A percentile compares a stretch with the other conserved stretches of the same genome.
Conservation (phyloP, 2,113 vertebrate genomes). For the Syngnathoides biaculeatus region DNA sequence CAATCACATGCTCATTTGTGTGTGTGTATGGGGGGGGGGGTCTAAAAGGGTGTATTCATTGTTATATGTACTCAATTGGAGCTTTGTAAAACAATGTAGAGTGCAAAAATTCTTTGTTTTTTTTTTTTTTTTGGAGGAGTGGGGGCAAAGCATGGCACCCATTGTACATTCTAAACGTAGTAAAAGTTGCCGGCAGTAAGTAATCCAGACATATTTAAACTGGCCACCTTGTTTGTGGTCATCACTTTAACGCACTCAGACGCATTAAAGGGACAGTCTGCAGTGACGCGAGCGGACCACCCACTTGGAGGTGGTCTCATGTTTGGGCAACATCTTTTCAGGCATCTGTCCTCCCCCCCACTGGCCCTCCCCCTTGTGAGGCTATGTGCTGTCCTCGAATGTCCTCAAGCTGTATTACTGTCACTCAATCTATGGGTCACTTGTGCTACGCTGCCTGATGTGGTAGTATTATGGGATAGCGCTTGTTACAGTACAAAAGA, state of each 20-base stretch:
- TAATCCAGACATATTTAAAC: not conserved
- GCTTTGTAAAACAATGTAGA: not conserved
- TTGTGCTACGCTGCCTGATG: constrained; percentile 4
- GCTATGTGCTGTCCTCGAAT: not conserved
- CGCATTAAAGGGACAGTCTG: constrained; percentile 51
- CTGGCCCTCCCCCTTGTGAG: not conserved
- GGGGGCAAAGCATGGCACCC: not conserved
- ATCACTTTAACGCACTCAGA: constrained; percentile 52
- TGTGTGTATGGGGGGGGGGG: not conserved
- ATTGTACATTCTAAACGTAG: not conserved
- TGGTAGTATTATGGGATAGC: not conserved
- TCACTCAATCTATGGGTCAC: not conserved
- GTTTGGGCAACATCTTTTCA: constrained; percentile 39
- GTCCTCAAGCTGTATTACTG: not conserved
- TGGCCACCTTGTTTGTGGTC: not conserved
- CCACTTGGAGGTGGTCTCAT: constrained; percentile 46
- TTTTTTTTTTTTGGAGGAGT: not conserved
- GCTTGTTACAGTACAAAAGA: constrained; percentile 8
- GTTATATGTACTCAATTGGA: not conserved
- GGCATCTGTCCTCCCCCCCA: not conserved
- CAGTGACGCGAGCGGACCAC: constrained; percentile 63
- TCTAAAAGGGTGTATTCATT: not conserved
- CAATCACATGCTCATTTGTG: constrained; percentile 15
- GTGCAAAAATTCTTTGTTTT: not conserved
- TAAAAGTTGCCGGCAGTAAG: not conserved